Evolutionary conservation across 2,797 vertebrate genomes (phyloP), one percentile per base, ranked within the genome.

Genomic region (Pachyuromys duprasi): DNA sequence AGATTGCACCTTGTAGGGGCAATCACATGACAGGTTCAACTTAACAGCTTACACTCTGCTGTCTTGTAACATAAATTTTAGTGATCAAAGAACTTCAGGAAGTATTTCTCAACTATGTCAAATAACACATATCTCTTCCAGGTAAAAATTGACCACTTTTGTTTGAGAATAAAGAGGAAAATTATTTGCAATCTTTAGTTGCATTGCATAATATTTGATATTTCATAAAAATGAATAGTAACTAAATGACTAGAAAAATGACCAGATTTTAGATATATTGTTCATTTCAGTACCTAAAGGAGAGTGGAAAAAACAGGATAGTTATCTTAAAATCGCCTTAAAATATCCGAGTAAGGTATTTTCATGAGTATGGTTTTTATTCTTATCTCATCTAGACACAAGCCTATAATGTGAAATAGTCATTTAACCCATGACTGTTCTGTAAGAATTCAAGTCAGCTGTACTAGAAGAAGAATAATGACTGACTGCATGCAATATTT

Each of bases 251-350:
- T 81, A 2, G 42, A 57, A 74, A 92, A 91, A 36, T 18, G 31
- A 4, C 3, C 24, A 90, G 26, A 3, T 86, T 94, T 93, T 84
- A 28, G 65, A 95, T 76, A 69, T 62, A 84, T 13, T 3, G 4
- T 3, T 93, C 1, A 72, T 81, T 90, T 86, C 8, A 84, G 3
- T 86, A 81, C 70, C 15, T 36, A 88, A 67, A 55, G 15, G 20
- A 89, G 8, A 17, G 0, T 31, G 28, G 36, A 65, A 89, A 28
- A 79, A 91, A 31, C 28, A 90, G 89, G 81, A 69, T 79, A 17
- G 79, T 83, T 94, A 49, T 60, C 65, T 60, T 69, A 45, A 87
- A 95, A 93, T 79, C 84, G 6, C 11, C 26, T 75, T 74, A 81
- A 93, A 53, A 75, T 95, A 62, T 33, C 1, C 5, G 28, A 45